Percentiles rank a stretch among this genome's conserved stretches.
phyloP scores from a whole-genome alignment of 2,797 vertebrate genomes.

The Arvicola amphibius region DNA sequence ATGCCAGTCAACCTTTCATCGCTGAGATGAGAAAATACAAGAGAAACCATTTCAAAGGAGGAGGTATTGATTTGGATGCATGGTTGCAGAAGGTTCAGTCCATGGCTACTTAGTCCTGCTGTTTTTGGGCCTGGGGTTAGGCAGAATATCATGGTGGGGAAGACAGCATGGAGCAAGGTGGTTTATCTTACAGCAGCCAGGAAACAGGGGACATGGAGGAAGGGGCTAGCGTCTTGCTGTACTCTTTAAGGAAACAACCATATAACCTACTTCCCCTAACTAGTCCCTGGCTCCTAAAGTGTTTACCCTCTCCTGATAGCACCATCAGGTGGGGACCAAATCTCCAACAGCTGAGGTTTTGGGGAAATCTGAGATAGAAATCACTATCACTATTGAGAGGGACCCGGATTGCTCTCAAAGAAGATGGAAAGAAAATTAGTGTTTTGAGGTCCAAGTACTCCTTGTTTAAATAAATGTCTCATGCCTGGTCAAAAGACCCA shows the following conservation, averaged over 20 bases:
- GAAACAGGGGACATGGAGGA: neutral
- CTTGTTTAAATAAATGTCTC: conserved; percentile 5
- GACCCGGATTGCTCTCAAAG: neutral
- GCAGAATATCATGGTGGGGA: neutral
- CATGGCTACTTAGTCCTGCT: neutral
- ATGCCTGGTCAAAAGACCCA: neutral
- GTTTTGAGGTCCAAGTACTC: neutral
- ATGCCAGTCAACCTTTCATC: neutral
- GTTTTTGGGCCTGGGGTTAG: neutral
- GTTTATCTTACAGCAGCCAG: neutral
- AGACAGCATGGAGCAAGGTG: neutral
- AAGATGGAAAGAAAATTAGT: conserved; percentile 19
- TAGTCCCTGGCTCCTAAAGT: neutral
- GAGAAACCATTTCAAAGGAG: neutral
- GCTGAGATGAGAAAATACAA: neutral
- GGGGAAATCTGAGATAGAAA: neutral
- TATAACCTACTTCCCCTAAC: neutral
- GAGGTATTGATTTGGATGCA: neutral
- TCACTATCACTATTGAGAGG: no score
- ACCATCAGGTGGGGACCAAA: neutral
- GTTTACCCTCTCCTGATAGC: no score
- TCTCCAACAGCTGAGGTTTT: neutral
- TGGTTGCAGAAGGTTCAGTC: neutral
- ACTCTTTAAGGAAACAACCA: neutral
- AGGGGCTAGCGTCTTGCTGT: no score